Evolutionary conservation across 1,140 invertebrate species (phyloP).

Genomic region (Tetramorium simillimum): DNA sequence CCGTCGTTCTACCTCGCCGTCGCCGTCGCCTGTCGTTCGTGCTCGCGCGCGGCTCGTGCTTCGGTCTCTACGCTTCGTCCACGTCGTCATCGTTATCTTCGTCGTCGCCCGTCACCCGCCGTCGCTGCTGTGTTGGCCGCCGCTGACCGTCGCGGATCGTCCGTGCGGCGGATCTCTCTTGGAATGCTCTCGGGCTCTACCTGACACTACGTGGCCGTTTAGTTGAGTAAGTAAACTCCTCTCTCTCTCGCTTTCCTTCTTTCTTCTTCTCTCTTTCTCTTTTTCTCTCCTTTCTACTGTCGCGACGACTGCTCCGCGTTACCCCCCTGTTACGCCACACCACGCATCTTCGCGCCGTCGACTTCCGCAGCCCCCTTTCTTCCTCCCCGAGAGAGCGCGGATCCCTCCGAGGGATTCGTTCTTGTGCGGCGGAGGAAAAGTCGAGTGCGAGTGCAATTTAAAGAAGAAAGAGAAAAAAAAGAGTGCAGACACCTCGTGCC

Average conservation of each 20-base stretch:
- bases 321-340: slow-evolving; percentile 7
- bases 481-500: not conserved
- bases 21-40: not conserved
- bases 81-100: slow-evolving; percentile 11
- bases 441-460: not conserved
- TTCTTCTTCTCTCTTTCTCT: slow-evolving; percentile 8
- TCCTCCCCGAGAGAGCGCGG: not conserved
- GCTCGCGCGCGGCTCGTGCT: not conserved
- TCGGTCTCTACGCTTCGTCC: not conserved
- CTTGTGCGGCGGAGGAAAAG: not conserved
- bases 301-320: slow-evolving; percentile 3
- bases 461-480: not conserved
- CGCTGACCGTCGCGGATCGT: not conserved
- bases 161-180: slow-evolving; percentile 54
- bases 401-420: not conserved
- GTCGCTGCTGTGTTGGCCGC: not conserved
- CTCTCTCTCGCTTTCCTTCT: slow-evolving; percentile 39
- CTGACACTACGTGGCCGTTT: slow-evolving; percentile 60
- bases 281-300: not conserved
- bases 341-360: not conserved
- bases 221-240: slow-evolving; percentile 68
- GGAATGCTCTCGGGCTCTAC: slow-evolving; percentile 55
- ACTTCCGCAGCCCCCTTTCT: not conserved
- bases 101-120: not conserved
- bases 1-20: not conserved